Evolutionary conservation across 2,113 vertebrate genomes (phyloP), one percentile per base, ranked within the genome.

Genomic region (Petrocephalus zakoni): DNA sequence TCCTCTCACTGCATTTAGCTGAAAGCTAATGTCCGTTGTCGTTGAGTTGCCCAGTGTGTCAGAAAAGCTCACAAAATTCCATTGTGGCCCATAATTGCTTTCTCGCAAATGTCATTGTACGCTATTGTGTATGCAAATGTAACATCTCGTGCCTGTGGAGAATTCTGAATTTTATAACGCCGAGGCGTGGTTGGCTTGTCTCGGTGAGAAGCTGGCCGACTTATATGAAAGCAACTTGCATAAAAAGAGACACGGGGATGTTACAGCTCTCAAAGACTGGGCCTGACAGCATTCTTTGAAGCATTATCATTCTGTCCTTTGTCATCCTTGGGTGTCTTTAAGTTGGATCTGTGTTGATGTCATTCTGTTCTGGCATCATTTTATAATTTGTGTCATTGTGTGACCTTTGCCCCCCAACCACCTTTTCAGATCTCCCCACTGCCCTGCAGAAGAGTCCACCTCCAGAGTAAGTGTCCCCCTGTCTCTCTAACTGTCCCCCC

Each of bases 371-470:
- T 84, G 34, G 46, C 88, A 34, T 89, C 22, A 21, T 29, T 64
- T 85, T 86, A 15, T 61, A 29, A 56, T 88, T 11, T 90, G 87
- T 90, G 87, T 56, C 88, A 88, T 90, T 86, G 52, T 91, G 64
- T 92, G 89, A 92, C 89, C 88, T 91, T 90, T 91, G 82, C 83
- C 85, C 10, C 86, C 89, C 89, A 34, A 75, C 88, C 83, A 29
- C 58, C 53, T 86, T 92, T 90, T 90, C 91, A 96, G 96, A 94
- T 93, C 91, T 95, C 37, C 92, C 94, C 87, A 85, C 94, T 91
- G 94, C 92, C 88, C 92, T 96, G 86, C 94, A 94, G 90, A 96
- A 94, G 91, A 93, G 68, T 61, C 82, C 90, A 5, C 94, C 94
- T 90, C 90, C 91, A 90, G 90, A 93, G 96, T 96, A 93, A 95